Percentiles rank a stretch among this genome's conserved stretches.
These are phyloP conservation scores for Agrochola lychnidis DNA, from an alignment of 2,888 invertebrate species.

Conservation along the genomic window DNA sequence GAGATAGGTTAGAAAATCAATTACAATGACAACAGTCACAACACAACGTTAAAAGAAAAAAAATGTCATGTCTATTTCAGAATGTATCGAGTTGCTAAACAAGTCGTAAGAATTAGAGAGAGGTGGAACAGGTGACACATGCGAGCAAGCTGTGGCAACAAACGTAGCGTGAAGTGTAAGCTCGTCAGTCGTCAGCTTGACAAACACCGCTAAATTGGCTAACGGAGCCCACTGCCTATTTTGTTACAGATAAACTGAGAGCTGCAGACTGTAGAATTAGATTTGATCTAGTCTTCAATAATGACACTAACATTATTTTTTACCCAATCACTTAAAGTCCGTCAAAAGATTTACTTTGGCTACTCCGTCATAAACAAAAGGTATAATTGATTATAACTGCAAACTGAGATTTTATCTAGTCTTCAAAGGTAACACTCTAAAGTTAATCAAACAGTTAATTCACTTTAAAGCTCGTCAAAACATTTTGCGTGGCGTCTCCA, in stretches of 20 bases:
- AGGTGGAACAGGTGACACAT: slow-evolving; percentile 16
- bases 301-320: background rate
- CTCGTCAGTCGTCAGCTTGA: slow-evolving; percentile 51
- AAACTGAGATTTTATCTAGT: background rate
- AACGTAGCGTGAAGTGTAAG: slow-evolving; percentile 44
- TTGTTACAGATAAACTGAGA: background rate
- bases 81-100: slow-evolving; percentile 1
- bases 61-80: background rate
- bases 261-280: background rate
- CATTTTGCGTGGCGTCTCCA: background rate
- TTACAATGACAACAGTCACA: too few relatives aligned
- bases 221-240: slow-evolving; percentile 48
- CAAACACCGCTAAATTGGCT: slow-evolving; percentile 44
- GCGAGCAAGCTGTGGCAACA: slow-evolving; percentile 22
- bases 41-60: background rate
- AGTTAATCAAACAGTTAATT: background rate
- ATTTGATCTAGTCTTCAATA: background rate
- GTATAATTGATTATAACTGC: background rate
- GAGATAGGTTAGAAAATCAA: too few relatives aligned
- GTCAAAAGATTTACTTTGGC: slow-evolving; percentile 1
- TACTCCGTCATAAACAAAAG: background rate
- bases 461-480: background rate
- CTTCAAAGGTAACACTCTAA: background rate
- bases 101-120: slow-evolving; percentile 24
- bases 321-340: background rate